phyloP scores from a whole-genome alignment of 2,888 invertebrate genomes.

The Theodoxus fluviatilis region DNA sequence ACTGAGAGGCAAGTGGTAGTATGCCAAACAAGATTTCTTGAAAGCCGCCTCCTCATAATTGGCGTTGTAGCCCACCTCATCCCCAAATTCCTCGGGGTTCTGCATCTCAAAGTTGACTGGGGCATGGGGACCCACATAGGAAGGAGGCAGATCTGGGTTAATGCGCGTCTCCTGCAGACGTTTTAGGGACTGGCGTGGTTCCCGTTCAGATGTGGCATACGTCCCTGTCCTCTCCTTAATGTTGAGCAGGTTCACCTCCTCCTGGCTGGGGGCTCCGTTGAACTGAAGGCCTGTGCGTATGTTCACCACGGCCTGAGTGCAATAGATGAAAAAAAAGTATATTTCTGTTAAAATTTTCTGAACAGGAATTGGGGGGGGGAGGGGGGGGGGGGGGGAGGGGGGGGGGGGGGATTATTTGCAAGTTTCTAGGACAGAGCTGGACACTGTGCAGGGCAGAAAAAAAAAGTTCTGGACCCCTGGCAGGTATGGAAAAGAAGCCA shows the following conservation, averaged over 20 bases:
- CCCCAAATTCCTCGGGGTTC: conserved; percentile 55
- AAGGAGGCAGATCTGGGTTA: conserved; percentile 37
- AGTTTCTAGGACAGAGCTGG: too few relatives aligned
- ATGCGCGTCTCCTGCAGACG: conserved; percentile 41
- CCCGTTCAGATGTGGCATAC: conserved; percentile 39
- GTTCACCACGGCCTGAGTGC: conserved; percentile 49
- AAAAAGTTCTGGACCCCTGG: too few relatives aligned
- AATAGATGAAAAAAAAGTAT: too few relatives aligned
- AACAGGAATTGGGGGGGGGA: too few relatives aligned
- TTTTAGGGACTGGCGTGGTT: conserved; percentile 41
- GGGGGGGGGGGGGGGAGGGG: too few relatives aligned
- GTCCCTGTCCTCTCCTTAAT: conserved; percentile 45
- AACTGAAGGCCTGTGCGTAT: conserved; percentile 41
- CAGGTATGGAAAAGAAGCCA: too few relatives aligned
- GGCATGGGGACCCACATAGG: conserved; percentile 41
- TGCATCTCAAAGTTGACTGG: conserved; percentile 45
- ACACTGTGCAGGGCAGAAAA: too few relatives aligned
- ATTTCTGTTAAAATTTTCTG: too few relatives aligned
- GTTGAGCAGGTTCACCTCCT: conserved; percentile 51
- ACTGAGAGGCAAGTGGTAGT: conserved; percentile 51
- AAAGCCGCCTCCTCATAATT: conserved; percentile 41
- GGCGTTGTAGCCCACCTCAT: conserved; percentile 55
- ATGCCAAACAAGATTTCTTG: conserved; percentile 39
- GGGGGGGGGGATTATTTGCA: too few relatives aligned
- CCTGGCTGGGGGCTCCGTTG: conserved; percentile 46